These are phyloP conservation scores for Istiophorus platypterus DNA, from an alignment of 2,113 vertebrate species.

Conservation along the genomic window DNA sequence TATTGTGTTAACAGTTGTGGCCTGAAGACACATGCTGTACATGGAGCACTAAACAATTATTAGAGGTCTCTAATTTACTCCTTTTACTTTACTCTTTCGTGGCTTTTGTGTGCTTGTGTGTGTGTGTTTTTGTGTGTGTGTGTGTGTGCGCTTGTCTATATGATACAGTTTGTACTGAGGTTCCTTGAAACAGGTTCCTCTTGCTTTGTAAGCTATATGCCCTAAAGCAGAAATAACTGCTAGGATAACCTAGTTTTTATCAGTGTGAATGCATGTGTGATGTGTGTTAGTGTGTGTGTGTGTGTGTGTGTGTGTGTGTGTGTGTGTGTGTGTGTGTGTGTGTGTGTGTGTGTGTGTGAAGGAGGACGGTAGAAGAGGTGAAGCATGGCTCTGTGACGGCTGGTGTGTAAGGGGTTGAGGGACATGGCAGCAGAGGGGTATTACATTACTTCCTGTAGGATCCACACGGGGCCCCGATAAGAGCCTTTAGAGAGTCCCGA, in stretches of 20 bases:
- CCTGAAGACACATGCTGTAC: background rate
- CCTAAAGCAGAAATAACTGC: conserved; percentile 61
- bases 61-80: conserved; percentile 12
- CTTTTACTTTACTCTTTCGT: conserved; percentile 5
- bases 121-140: conserved; percentile 2
- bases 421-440: conserved; percentile 24
- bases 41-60: background rate
- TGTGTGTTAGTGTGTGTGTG: too few species aligned
- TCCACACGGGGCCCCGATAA: background rate
- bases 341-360: background rate
- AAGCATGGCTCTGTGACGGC: conserved; percentile 8
- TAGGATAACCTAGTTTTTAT: conserved; percentile 68
- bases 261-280: conserved; percentile 29
- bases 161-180: conserved; percentile 48
- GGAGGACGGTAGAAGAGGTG: background rate
- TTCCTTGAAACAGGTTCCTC: conserved; percentile 50
- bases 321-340: too few species aligned
- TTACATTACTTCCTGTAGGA: conserved; percentile 45
- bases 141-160: conserved; percentile 8
- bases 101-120: conserved; percentile 1
- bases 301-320: too few species aligned
- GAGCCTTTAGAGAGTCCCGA: conserved; percentile 27
- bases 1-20: conserved; percentile 15
- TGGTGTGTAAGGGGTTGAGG: conserved; percentile 18
- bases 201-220: conserved; percentile 64